Evolutionary conservation across 2,113 vertebrate genomes (phyloP), one percentile per base, ranked within the genome.

Genomic region (Oncorhynchus mykiss): DNA sequence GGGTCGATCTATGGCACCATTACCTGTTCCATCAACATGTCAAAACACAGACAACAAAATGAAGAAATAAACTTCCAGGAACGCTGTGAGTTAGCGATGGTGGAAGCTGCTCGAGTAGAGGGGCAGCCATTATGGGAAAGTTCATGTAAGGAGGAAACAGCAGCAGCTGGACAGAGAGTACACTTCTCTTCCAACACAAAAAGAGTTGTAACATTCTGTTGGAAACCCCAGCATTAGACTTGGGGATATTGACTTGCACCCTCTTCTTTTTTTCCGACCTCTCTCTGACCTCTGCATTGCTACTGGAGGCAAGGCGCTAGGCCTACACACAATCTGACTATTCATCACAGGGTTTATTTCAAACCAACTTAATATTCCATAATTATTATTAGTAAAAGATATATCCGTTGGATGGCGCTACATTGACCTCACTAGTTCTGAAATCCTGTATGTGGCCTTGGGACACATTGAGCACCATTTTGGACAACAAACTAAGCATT

Each of bases 181-280:
- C 39, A 45, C 27, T 68, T 16, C 69, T 16, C 51, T 51, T 2
- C 5, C 22, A 34, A 66, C 18, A 48, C 60, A 27, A 75, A 65
- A 70, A 67, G 29, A 3, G n/a, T 14, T 66, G 16, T 34, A 71
- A 67, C 62, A 71, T 80, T 62, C 67, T 75, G 49, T 60, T 24
- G 48, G 49, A 62, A 57, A 68, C 13, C 48, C 45, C 14, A 67
- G 20, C 7, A 66, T 74, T n/a, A 67, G 48, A 66, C 34, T 29
- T 48, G 60, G 9, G 59, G 18, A 72, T 27, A 14, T 24, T 72
- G 34, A 62, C 29, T 39, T 62, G 54, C 8, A 20, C 59, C 16
- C 18, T 22, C 5, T 45, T 4, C 16, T 29, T 62, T 73, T 18
- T 5, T 5, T 5, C 51, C 3, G 4, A 54, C 48, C 69, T 54